phyloP scores from a whole-genome alignment of 2,888 invertebrate species.

The Carpatolechia fugitivella region DNA sequence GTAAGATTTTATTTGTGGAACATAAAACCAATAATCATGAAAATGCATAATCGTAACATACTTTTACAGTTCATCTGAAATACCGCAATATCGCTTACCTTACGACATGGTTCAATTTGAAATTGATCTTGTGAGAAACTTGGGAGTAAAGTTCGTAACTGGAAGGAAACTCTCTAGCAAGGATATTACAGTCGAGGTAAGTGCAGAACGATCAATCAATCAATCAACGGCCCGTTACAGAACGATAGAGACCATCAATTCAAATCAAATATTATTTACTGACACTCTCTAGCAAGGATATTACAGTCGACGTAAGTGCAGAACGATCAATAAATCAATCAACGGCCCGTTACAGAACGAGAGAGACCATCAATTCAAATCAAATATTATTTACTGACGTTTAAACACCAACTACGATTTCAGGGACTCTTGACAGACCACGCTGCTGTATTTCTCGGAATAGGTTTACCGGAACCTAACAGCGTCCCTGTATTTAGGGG shows the following conservation, averaged over 20 bases:
- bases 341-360: no score
- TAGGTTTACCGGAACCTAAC: constrained; percentile 95
- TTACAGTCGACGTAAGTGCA: constrained; percentile 84
- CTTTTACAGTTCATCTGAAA: constrained; percentile 90
- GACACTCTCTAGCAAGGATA: constrained; percentile 83
- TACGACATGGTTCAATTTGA: constrained; percentile 96
- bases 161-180: constrained; percentile 84
- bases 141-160: constrained; percentile 93
- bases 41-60: background rate
- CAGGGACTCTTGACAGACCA: constrained; percentile 83
- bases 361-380: no score
- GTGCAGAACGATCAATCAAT: no score
- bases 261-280: no score
- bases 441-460: constrained; percentile 90
- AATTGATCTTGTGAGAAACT: constrained; percentile 91
- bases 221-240: no score
- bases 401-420: constrained; percentile 4
- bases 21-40: no score
- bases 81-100: constrained; percentile 97
- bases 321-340: no score
- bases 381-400: no score
- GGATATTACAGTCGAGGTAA: constrained; percentile 86
- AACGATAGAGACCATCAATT: no score
- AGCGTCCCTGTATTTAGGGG: constrained; percentile 86
- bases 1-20: no score